Base-by-base conservation (phyloP, 2,113 vertebrate genomes). In the Bubo bubo region DNA sequence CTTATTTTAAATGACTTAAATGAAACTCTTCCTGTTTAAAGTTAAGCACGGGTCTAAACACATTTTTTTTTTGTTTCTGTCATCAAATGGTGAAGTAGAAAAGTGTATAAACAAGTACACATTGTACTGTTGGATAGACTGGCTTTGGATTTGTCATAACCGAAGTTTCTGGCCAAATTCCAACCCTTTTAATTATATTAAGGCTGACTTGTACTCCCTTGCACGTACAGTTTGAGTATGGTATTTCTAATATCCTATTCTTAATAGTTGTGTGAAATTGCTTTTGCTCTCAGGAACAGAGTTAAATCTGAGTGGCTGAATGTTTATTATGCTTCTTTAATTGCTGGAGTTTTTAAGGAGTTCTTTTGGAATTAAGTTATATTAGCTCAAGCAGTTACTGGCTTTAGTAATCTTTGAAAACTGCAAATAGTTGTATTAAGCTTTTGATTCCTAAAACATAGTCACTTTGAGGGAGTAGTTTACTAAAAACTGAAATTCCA, bases 81-180 rank as follows among this genome's bases (percentile, higher is more conserved):
- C 93, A 77, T 92, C 88, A 75, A 20, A 53, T 23, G 20, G 49
- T 76, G 76, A 86, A 45, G 66, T 41, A 84, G 83, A 32, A 93
- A 91, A 97, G 49, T n/a, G n/a, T 70, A 79, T 87, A 95, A 95
- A 97, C 91, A 95, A 97, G 90, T 76, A 93, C 95, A 50, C 70
- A n/a, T 88, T 97, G 94, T 95, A 58, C 81, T 93, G 89, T 66
- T 91, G 86, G 70, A 88, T 79, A 73, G 94, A 20, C 70, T 79
- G 87, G 85, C 86, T 82, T 85, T 88, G 86, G 62, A 93, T 96
- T 95, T 95, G 84, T 93, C 89, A 91, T 76, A 96, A 73, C n/a
- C 45, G 28, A 37, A 82, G 58, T 77, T 91, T 82, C 81, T 97
- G 96, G 94, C 80, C 86, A 90, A 68, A 91, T 90, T 95, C 80